Percentiles rank a stretch among this genome's conserved stretches.
phyloP scores from a whole-genome alignment of 2,797 vertebrate genomes.

The Centroberyx gerrardi region DNA sequence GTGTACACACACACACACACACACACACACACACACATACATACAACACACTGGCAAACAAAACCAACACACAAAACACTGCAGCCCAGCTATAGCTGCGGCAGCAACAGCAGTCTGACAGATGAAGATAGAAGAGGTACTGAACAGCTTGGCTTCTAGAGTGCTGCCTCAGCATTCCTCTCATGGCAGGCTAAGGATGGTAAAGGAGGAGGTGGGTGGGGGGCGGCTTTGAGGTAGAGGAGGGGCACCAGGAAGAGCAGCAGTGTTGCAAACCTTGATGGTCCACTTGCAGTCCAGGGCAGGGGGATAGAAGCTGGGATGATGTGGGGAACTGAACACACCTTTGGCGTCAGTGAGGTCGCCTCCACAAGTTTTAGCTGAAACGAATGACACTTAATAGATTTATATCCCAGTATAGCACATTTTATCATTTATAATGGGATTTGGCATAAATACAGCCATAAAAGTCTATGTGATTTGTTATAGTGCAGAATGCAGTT shows the following conservation, averaged over 20 bases:
- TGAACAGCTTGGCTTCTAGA: conserved; percentile 81
- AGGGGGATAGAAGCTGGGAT: conserved; percentile 87
- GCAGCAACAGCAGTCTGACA: conserved; percentile 76
- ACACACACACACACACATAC: conserved; percentile 2
- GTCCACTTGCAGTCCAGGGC: conserved; percentile 83
- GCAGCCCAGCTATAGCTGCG: conserved; percentile 67
- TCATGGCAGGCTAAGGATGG: conserved; percentile 74
- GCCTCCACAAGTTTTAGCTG: conserved; percentile 77
- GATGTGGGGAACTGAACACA: conserved; percentile 79
- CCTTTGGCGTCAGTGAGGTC: conserved; percentile 54
- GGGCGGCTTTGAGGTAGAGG: conserved; percentile 35
- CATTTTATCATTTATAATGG: background rate
- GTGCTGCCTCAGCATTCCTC: conserved; percentile 81
- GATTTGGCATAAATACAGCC: background rate
- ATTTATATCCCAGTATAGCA: background rate
- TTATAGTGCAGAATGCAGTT: background rate
- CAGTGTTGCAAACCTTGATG: conserved; percentile 81
- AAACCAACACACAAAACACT: conserved; percentile 57
- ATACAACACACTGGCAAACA: conserved; percentile 30
- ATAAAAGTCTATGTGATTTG: background rate
- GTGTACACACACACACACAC: background rate
- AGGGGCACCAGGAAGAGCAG: conserved; percentile 22
- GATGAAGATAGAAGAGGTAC: conserved; percentile 85
- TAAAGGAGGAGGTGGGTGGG: conserved; percentile 37
- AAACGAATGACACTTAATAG: conserved; percentile 13